Evolutionary conservation across 2,888 invertebrate genomes (phyloP), one percentile per base, ranked within the genome.

Genomic region (Falcaria lacertinaria): DNA sequence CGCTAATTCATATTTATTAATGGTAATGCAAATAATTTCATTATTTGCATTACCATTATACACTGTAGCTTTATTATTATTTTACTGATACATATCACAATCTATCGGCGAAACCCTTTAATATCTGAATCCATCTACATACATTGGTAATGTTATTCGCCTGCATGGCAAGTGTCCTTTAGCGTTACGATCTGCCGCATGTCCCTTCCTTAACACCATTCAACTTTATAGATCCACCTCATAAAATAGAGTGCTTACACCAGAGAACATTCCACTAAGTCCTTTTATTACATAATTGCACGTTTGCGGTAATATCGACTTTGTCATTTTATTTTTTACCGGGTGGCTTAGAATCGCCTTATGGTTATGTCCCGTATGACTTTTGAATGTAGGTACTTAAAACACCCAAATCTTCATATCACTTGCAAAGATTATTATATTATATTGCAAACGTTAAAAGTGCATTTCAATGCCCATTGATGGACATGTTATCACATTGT

Each of bases 91-190:
- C 54, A 62, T 67, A 67, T 72, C 61, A 63, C 70, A 60, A 66
- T 61, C 57, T 57, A 54, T 56, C 56, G 51, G 51, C 52, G 52
- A 55, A 70, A 57, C 54, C 55, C 52, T 59, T 64, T 64, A 49
- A 44, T 64, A 69, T 72, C 67, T 45, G 64, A 62, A 69, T 74
- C 61, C 61, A 82, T 79, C 69, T 80, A 67, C 73, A 77, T 79
- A n/a, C n/a, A n/a, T n/a, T 80, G 80, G 79, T 76, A 79, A 72
- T 69, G 72, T 69, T 61, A 67, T 74, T 71, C 69, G 53, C 74
- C 65, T 60, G 70, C 68, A 45, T 48, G 46, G 65, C 81, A 79
- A 84, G 81, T 86, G 86, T 87, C 82, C 80, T 86, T 86, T 85
- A 69, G 63, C 64, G 67, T 69, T 67, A 72, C 60, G 65, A 68